Conservation (phyloP, 2,113 vertebrate species). For the Alethe diademata region DNA sequence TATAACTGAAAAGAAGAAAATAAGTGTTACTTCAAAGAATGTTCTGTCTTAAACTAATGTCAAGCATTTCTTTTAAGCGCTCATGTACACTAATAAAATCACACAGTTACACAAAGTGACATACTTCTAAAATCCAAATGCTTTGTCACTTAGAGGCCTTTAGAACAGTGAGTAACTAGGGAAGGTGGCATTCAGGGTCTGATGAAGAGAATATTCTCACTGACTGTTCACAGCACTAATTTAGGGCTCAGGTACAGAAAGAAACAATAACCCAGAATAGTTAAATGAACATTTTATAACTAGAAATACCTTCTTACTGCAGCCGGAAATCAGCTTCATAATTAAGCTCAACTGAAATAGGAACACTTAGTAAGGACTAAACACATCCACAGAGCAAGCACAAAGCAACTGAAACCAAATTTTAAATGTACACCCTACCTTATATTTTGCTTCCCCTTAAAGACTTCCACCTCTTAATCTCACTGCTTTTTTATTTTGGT, state of each 20-base stretch:
- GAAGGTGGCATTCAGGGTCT: background rate
- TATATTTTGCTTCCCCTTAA: background rate
- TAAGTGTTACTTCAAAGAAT: background rate
- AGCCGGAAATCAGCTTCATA: background rate
- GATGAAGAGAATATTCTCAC: background rate
- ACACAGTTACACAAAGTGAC: background rate
- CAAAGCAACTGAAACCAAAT: background rate
- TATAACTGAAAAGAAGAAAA: slow-evolving; percentile 79
- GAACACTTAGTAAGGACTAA: background rate
- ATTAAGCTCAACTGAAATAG: background rate
- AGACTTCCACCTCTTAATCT: background rate
- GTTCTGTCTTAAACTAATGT: background rate
- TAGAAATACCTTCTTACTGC: background rate
- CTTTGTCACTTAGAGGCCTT: background rate
- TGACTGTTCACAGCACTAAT: background rate
- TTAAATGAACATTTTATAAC: background rate
- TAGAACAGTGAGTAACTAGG: background rate
- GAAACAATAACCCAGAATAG: background rate
- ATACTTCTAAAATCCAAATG: background rate
- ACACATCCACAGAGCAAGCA: background rate
- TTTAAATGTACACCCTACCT: background rate
- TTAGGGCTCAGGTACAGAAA: background rate
- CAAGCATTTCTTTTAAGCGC: background rate
- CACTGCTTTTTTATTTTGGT: slow-evolving; percentile 1
- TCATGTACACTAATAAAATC: background rate